These are phyloP conservation scores for Eurystomus glaucurus DNA, from an alignment of 2,797 vertebrate species.

Conservation along the genomic window DNA sequence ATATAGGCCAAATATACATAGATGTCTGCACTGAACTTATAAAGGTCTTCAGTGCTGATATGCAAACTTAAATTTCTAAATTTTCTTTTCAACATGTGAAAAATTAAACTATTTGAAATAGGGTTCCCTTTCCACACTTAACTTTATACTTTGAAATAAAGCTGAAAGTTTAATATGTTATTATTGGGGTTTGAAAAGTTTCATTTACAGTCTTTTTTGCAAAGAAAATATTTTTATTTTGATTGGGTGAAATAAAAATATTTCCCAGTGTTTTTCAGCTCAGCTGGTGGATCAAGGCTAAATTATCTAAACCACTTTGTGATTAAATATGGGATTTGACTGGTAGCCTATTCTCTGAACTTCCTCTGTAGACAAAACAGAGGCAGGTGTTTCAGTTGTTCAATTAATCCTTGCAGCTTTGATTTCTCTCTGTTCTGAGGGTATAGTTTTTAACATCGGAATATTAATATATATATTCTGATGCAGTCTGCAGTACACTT, in stretches of 20 bases:
- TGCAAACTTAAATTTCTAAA: not conserved
- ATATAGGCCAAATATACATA: not conserved
- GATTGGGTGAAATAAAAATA: not conserved
- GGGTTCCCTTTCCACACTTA: not conserved
- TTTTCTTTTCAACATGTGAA: not conserved
- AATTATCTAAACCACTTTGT: not conserved
- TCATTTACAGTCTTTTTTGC: not conserved
- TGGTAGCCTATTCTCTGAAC: not conserved
- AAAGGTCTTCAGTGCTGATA: not conserved
- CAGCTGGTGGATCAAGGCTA: not conserved
- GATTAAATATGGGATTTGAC: not conserved
- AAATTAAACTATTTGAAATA: not conserved
- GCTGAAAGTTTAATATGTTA: not conserved
- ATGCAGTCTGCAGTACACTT: not conserved
- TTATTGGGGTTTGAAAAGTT: not conserved
- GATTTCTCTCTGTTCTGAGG: not conserved
- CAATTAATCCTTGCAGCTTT: not conserved
- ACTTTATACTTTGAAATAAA: not conserved
- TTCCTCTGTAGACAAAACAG: not conserved
- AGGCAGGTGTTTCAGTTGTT: not conserved
- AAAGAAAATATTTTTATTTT: not conserved
- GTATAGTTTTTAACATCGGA: not conserved
- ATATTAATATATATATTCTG: not conserved
- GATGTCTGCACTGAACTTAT: not conserved
- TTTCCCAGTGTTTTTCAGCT: not conserved